Conservation (phyloP, 2,888 invertebrate genomes). For the Oasisia sp. region DNA sequence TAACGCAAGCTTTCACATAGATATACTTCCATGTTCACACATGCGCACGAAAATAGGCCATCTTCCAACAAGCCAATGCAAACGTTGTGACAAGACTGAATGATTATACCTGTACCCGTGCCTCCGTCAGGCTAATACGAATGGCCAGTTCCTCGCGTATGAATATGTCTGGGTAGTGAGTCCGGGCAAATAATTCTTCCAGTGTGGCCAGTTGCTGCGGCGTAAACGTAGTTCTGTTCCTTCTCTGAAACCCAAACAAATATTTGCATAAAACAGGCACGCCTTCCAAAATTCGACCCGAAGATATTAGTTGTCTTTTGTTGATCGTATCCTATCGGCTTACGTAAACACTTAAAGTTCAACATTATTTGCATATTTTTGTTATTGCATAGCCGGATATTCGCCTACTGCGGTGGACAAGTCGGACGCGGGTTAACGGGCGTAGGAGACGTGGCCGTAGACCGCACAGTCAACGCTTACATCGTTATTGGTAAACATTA, state of each 20-base stretch:
- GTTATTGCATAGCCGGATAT: background rate
- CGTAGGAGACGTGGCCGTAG: background rate
- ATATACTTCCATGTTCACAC: too few relatives aligned
- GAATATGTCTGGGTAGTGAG: constrained; percentile 92
- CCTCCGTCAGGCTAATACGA: constrained; percentile 90
- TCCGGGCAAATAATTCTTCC: constrained; percentile 91
- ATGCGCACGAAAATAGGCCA: too few relatives aligned
- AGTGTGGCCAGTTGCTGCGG: constrained; percentile 92
- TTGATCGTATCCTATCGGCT: background rate
- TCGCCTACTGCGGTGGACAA: background rate
- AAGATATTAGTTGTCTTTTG: background rate
- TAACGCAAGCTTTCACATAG: too few relatives aligned
- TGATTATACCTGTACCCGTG: constrained; percentile 82
- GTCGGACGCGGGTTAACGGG: background rate
- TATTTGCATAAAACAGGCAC: background rate
- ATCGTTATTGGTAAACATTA: background rate
- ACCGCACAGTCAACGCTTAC: background rate
- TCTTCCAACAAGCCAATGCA: background rate
- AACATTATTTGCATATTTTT: background rate
- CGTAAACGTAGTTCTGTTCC: constrained; percentile 92
- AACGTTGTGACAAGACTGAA: background rate
- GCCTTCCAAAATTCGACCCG: background rate
- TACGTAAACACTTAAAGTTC: background rate
- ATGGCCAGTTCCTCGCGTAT: constrained; percentile 90
- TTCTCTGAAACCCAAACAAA: constrained; percentile 72